Evolutionary conservation across 2,113 vertebrate genomes (phyloP).

Genomic region (Tympanuchus pallidicinctus): DNA sequence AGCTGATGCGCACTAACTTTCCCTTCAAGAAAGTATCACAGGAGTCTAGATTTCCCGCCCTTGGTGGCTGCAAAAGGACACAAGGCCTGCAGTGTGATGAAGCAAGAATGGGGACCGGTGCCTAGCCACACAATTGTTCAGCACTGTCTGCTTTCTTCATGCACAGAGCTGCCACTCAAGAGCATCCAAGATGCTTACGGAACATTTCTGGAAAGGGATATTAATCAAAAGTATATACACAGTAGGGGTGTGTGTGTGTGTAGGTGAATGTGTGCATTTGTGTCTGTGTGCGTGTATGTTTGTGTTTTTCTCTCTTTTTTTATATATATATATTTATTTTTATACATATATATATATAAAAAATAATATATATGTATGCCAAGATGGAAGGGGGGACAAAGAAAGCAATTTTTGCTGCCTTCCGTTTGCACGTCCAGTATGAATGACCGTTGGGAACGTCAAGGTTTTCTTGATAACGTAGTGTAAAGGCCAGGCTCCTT

Average conservation of each 20-base stretch:
- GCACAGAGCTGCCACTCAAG: slow-evolving; percentile 74
- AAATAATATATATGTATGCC: slow-evolving; percentile 59
- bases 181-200: slow-evolving; percentile 74
- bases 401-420: slow-evolving; percentile 47
- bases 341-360: slow-evolving; percentile 67
- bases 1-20: slow-evolving; percentile 59
- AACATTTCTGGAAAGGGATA: slow-evolving; percentile 80
- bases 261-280: slow-evolving; percentile 40
- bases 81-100: slow-evolving; percentile 61
- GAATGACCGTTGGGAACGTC: not conserved
- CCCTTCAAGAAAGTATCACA: slow-evolving; percentile 59
- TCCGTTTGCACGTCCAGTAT: not conserved
- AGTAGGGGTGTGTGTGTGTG: slow-evolving; percentile 20
- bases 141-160: slow-evolving; percentile 69
- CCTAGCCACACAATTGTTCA: slow-evolving; percentile 64
- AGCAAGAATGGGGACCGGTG: slow-evolving; percentile 71
- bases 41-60: slow-evolving; percentile 66
- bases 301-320: slow-evolving; percentile 38
- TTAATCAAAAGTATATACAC: slow-evolving; percentile 77
- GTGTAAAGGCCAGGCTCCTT: slow-evolving; percentile 44
- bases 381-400: slow-evolving; percentile 2
- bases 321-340: slow-evolving; percentile 71
- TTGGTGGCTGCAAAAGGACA: slow-evolving; percentile 70
- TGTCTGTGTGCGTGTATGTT: slow-evolving; percentile 12
- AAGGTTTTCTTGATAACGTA: not conserved